phyloP scores from a whole-genome alignment of 2,888 invertebrate genomes.

The Eupithecia exiguata region DNA sequence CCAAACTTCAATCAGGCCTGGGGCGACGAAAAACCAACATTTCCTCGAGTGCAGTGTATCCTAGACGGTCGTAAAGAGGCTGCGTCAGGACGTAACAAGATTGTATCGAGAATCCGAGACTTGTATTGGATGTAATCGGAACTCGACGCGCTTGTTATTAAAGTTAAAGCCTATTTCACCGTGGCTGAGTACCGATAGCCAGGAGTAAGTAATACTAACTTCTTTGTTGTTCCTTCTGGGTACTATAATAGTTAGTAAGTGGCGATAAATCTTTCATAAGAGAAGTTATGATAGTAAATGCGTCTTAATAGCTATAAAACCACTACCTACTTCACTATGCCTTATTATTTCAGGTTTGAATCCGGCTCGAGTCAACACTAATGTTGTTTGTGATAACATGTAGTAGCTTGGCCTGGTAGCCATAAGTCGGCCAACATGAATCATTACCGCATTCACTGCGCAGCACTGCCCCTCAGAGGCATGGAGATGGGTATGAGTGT shows the following conservation, averaged over 20 bases:
- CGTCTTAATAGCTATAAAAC: too few relatives aligned
- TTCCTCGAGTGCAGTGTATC: conserved; percentile 41
- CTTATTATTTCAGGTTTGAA: neutral
- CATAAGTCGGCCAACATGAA: neutral
- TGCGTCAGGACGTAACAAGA: conserved; percentile 31
- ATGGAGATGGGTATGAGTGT: too few relatives aligned
- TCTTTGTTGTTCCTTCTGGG: neutral
- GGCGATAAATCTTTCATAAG: too few relatives aligned
- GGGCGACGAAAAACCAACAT: conserved; percentile 41
- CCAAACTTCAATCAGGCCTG: conserved; percentile 41
- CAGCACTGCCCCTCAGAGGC: too few relatives aligned
- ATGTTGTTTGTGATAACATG: too few relatives aligned
- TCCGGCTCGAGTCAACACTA: too few relatives aligned
- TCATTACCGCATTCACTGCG: neutral
- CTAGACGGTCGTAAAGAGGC: conserved; percentile 42
- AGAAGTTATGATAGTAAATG: too few relatives aligned
- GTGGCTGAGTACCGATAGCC: neutral
- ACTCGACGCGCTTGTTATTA: conserved; percentile 5
- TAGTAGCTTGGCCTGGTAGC: neutral
- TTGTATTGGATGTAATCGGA: conserved; percentile 23
- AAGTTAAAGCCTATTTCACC: neutral
- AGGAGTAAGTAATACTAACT: neutral
- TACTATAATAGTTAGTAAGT: neutral
- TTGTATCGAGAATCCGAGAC: conserved; percentile 23
- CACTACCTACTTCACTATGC: neutral